Evolutionary conservation across 2,888 invertebrate species (phyloP).

Genomic region (Trichacis sp.): DNA sequence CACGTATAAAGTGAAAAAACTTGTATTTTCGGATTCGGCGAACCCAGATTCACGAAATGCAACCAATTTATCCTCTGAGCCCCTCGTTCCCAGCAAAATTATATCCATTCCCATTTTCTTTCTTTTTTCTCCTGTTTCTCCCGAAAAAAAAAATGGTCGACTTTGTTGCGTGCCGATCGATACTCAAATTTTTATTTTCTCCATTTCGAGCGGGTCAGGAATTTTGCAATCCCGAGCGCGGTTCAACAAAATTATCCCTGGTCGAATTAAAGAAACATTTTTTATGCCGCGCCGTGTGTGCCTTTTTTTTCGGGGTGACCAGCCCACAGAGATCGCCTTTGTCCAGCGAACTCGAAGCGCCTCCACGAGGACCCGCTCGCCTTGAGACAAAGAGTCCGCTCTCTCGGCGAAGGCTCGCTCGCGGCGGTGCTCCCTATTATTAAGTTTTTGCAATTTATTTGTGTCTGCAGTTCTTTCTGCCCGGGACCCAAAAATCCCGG

Average conservation of each 20-base stretch:
- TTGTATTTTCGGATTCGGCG: too few relatives aligned
- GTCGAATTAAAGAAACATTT: conserved; percentile 43
- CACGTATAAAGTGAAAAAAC: too few relatives aligned
- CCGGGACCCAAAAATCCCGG: conserved; percentile 35
- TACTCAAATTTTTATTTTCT: not conserved
- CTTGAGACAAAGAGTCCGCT: conserved; percentile 64
- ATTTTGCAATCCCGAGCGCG: conserved; percentile 10
- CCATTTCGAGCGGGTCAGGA: not conserved
- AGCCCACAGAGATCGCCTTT: conserved; percentile 46
- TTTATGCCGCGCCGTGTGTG: not conserved
- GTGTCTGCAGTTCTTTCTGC: conserved; percentile 59
- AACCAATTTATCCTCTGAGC: too few relatives aligned
- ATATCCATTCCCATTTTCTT: not conserved
- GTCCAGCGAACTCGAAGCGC: conserved; percentile 55
- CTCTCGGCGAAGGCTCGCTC: conserved; percentile 44
- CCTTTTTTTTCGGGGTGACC: conserved; percentile 18
- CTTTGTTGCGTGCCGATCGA: conserved; percentile 3
- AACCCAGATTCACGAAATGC: too few relatives aligned
- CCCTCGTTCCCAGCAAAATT: too few relatives aligned
- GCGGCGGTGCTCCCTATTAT: conserved; percentile 64
- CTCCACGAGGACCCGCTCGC: conserved; percentile 60
- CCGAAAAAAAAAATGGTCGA: not conserved
- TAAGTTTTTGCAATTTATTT: conserved; percentile 69
- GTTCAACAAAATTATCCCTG: conserved; percentile 41
- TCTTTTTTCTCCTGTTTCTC: not conserved